Conservation (phyloP, 2,797 vertebrate genomes). For the Poeciliopsis turneri region DNA sequence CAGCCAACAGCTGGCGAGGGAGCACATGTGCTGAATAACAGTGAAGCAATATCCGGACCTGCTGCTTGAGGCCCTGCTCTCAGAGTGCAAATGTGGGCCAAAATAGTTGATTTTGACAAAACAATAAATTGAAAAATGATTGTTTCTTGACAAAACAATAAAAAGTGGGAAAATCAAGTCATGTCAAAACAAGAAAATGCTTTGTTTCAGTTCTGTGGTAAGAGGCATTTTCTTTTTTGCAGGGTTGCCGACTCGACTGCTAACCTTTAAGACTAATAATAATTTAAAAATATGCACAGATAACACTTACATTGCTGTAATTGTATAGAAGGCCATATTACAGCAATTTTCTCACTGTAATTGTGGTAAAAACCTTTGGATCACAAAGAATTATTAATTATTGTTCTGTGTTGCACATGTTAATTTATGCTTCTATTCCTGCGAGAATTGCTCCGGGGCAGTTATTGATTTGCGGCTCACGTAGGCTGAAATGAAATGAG, state of each 20-base stretch:
- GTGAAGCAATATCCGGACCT: conserved; percentile 1
- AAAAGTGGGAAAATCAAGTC: not conserved
- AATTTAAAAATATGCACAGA: not conserved
- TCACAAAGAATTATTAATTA: conserved; percentile 12
- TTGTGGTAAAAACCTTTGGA: not conserved
- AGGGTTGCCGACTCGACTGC: not conserved
- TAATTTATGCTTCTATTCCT: conserved; percentile 12
- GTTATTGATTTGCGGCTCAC: conserved; percentile 12
- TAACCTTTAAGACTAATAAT: not conserved
- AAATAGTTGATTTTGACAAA: not conserved
- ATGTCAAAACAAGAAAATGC: not conserved
- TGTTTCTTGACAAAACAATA: not conserved
- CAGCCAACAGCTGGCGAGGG: conserved; percentile 19
- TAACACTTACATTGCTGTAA: not conserved
- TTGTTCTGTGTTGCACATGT: conserved; percentile 17
- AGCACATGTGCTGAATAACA: conserved; percentile 10
- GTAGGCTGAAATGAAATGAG: conserved; percentile 14
- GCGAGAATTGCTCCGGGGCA: conserved; percentile 7
- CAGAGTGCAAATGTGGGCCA: not conserved
- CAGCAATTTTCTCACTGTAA: conserved; percentile 1
- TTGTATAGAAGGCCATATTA: not conserved
- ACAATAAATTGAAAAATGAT: not conserved
- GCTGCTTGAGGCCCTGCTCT: not conserved
- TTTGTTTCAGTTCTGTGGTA: not conserved
- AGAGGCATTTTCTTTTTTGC: not conserved